phyloP scores from a whole-genome alignment of 2,113 vertebrate genomes.

The Parotia lawesii region DNA sequence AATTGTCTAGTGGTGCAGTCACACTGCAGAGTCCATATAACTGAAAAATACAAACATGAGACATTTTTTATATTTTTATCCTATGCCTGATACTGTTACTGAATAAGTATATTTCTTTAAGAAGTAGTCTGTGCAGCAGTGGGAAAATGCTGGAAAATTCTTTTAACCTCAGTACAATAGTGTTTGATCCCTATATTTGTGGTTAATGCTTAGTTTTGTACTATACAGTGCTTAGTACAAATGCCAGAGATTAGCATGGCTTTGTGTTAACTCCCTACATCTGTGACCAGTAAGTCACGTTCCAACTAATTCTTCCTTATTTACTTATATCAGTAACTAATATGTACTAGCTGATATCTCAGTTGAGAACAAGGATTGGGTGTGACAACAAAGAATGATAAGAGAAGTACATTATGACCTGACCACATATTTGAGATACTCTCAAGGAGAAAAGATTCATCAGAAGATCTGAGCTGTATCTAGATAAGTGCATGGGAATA shows the following conservation, averaged over 20 bases:
- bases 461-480: not conserved
- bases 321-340: not conserved
- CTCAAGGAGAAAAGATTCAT: not conserved
- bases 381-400: not conserved
- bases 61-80: not conserved
- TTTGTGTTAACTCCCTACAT: not conserved
- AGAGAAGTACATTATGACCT: not conserved
- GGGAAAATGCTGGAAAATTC: not conserved
- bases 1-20: not conserved
- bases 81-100: not conserved
- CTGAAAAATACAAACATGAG: not conserved
- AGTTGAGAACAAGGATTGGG: not conserved
- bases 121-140: not conserved
- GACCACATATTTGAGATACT: not conserved
- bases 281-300: not conserved
- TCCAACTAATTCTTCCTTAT: not conserved
- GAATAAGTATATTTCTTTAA: not conserved
- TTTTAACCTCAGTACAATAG: not conserved
- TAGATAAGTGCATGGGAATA: not conserved
- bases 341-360: not conserved
- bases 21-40: not conserved
- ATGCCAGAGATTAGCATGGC: not conserved
- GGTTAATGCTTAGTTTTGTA: not conserved
- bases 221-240: not conserved
- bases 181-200: not conserved